Base-by-base conservation (phyloP, 2,113 vertebrate genomes). In the Scalopus aquaticus region DNA sequence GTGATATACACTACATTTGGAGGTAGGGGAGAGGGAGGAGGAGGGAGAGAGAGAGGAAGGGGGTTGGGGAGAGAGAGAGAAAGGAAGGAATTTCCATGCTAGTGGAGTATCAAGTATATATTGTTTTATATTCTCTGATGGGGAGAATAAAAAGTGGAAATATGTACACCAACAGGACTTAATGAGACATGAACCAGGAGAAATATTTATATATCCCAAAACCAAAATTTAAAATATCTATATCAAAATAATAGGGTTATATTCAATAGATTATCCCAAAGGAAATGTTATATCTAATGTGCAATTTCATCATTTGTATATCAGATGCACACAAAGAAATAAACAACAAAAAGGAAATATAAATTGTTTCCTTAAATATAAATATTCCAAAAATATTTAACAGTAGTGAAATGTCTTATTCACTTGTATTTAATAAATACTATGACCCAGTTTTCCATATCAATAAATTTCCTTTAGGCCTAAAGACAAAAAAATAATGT, bases 401-500 rank as follows among this genome's bases (percentile, higher is more conserved):
- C 8, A 46, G 6, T 79, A 28, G 30, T 79, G 16, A 58, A 28
- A 10, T 54, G 20, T 17, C 2, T 28, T 13, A 12, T n/a, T 49
- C 10, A 9, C 0, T 89, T 83, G 51, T 20, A 30, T 32, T 60
- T 17, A 78, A 37, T 70, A 7, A 89, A n/a, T 56, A 6, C 35
- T 80, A 39, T n/a, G 1, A 62, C 17, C 17, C 26, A 35, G 24
- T 73, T 92, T 4, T 70, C 85, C 58, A 7, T 5, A 67, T 90
- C 37, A 67, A 9, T 56, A n/a, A 76, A 70, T 24, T 77, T 37
- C 39, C 69, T 81, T 24, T 94, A 32, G 30, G 2, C 46, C 64
- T 74, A 73, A 70, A 94, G 56, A 65, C 39, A 82, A 88, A 85
- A 44, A 81, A 94, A 32, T 65, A 56, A 80, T 51, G 65, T 90